These are phyloP conservation scores for Rotaria macrura DNA, from an alignment of 2,888 invertebrate genomes.

Conservation along the genomic window DNA sequence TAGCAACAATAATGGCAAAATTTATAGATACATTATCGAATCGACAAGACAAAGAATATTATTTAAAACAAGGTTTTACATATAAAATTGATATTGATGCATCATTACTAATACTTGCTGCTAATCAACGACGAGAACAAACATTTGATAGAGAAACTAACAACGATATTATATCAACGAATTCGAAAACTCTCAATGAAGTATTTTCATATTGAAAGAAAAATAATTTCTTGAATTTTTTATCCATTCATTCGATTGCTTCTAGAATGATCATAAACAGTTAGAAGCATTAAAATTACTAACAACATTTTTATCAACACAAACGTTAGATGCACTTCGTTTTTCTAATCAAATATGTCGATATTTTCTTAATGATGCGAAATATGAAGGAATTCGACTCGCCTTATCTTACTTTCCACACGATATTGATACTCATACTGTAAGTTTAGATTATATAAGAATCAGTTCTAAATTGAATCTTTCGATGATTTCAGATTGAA, in stretches of 20 bases:
- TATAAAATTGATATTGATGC: constrained; percentile 18
- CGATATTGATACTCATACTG: constrained; percentile 1
- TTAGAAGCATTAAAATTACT: constrained; percentile 11
- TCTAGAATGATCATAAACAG: constrained; percentile 19
- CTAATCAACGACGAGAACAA: neutral
- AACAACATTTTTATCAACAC: constrained; percentile 16
- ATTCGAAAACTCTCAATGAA: neutral
- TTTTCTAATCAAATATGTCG: constrained; percentile 19
- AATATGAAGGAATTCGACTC: constrained; percentile 1
- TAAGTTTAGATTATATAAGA: neutral
- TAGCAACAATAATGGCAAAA: constrained; percentile 7
- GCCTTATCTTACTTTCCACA: constrained; percentile 11
- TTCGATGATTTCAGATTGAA: neutral
- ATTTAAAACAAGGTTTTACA: constrained; percentile 20
- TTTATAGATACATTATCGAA: constrained; percentile 3
- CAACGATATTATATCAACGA: neutral
- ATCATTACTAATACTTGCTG: neutral
- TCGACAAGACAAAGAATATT: constrained; percentile 18
- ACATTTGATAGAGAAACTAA: neutral
- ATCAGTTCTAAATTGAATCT: neutral
- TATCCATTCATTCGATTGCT: neutral
- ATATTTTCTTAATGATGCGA: neutral
- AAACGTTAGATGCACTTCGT: constrained; percentile 1
- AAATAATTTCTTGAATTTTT: too few relatives aligned
- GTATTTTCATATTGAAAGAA: neutral